A percentile compares a stretch with the other conserved stretches of the same genome.
Conservation (phyloP, 2,797 vertebrate genomes). For the Rhinella marina region DNA sequence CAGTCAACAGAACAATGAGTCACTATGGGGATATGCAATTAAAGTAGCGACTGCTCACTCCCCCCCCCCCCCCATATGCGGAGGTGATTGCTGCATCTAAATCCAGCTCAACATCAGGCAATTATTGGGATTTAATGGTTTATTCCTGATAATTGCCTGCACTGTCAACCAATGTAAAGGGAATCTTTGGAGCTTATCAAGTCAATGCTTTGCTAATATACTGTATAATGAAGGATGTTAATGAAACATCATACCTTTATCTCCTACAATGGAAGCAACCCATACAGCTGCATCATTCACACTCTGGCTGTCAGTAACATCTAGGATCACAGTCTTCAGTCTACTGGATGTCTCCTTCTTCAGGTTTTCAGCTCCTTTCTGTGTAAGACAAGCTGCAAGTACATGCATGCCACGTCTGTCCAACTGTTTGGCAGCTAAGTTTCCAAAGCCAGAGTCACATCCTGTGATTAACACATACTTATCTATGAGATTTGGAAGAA, state of each 20-base stretch:
- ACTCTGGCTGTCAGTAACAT: conserved; percentile 69
- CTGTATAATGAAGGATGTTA: neutral
- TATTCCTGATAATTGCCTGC: no score
- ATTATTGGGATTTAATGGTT: no score
- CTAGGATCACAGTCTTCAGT: conserved; percentile 68
- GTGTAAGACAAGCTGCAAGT: conserved; percentile 80
- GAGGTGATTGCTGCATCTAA: no score
- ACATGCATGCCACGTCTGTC: conserved; percentile 79
- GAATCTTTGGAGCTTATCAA: no score
- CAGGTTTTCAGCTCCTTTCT: conserved; percentile 65
- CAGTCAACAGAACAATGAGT: no score
- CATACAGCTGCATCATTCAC: conserved; percentile 63
- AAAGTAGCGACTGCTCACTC: no score
- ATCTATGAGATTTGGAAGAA: conserved; percentile 63
- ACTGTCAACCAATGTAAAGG: no score
- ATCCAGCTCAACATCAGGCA: no score
- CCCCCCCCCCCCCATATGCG: no score
- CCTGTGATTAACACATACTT: conserved; percentile 66
- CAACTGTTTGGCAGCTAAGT: conserved; percentile 80
- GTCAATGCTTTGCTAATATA: neutral
- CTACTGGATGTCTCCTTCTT: conserved; percentile 62
- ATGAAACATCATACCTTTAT: conserved; percentile 53
- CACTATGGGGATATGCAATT: no score
- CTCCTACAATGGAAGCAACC: conserved; percentile 45
- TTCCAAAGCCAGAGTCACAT: conserved; percentile 76